These are phyloP conservation scores for Heliconius nattereri DNA, from an alignment of 1,140 invertebrate genomes.

Conservation along the genomic window DNA sequence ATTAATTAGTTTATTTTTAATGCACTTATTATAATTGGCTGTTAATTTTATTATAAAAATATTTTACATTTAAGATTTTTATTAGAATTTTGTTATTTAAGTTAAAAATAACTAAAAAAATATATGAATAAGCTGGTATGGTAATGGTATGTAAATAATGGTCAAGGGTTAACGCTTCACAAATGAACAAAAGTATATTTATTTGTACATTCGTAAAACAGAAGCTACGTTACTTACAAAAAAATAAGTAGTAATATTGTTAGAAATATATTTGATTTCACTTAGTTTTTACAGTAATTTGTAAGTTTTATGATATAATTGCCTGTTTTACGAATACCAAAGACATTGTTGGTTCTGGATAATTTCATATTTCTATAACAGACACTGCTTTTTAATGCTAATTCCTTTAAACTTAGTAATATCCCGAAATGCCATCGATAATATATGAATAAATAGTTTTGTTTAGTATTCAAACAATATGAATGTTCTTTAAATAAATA, in stretches of 20 bases:
- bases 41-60: slow-evolving; percentile 10
- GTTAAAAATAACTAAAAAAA: slow-evolving; percentile 1
- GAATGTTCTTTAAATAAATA: slow-evolving; percentile 60
- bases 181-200: slow-evolving; percentile 6
- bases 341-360: slow-evolving; percentile 39
- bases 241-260: neutral
- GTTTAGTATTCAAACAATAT: slow-evolving; percentile 41
- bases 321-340: slow-evolving; percentile 30
- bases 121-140: slow-evolving; percentile 16
- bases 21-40: slow-evolving; percentile 12
- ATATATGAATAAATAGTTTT: slow-evolving; percentile 33
- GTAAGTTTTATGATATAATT: neutral
- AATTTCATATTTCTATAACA: slow-evolving; percentile 53
- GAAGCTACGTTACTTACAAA: neutral
- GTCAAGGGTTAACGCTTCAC: slow-evolving; percentile 23
- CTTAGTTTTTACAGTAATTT: neutral
- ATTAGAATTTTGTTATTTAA: slow-evolving; percentile 23
- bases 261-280: neutral
- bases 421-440: slow-evolving; percentile 23
- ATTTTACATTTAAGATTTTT: slow-evolving; percentile 6
- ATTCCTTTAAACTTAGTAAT: slow-evolving; percentile 37
- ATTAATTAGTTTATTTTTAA: slow-evolving; percentile 18
- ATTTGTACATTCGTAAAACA: slow-evolving; percentile 27
- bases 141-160: slow-evolving; percentile 29
- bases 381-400: slow-evolving; percentile 68